phyloP scores from a whole-genome alignment of 1,140 invertebrate genomes.

The Planococcus citri region DNA sequence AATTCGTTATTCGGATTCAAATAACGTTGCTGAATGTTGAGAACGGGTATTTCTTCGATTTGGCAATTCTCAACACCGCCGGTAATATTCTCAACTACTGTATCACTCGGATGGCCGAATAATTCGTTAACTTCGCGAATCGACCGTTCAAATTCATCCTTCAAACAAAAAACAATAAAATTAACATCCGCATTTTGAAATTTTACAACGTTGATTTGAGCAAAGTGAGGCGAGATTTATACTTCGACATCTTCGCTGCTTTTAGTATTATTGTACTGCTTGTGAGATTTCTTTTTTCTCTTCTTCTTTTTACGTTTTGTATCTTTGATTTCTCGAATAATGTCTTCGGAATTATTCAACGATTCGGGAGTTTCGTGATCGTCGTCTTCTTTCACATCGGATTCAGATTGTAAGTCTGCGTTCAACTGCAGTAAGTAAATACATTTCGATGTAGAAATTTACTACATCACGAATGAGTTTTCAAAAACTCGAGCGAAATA shows the following conservation, averaged over 20 bases:
- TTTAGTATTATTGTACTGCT: conserved; percentile 37
- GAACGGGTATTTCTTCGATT: conserved; percentile 29
- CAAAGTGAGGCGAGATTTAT: conserved; percentile 24
- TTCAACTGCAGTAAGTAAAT: conserved; percentile 39
- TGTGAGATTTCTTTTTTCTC: conserved; percentile 45
- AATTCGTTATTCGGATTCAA: conserved; percentile 75
- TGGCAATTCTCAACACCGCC: conserved; percentile 22
- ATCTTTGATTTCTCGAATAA: conserved; percentile 34
- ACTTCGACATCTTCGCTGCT: conserved; percentile 48
- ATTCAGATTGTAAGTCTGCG: conserved; percentile 48
- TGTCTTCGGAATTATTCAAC: conserved; percentile 34
- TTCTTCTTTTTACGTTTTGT: conserved; percentile 48
- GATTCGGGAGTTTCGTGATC: conserved; percentile 46
- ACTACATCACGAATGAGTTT: not conserved
- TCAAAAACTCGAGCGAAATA: too few relatives aligned
- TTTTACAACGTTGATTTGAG: too few relatives aligned
- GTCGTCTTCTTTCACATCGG: conserved; percentile 55
- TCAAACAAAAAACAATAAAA: conserved; percentile 30
- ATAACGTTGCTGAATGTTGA: conserved; percentile 55
- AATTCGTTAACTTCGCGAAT: conserved; percentile 59
- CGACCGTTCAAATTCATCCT: conserved; percentile 61
- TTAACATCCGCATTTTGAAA: not conserved
- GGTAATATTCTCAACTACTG: conserved; percentile 20
- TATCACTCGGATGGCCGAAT: conserved; percentile 41
- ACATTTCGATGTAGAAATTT: too few relatives aligned